Evolutionary conservation across 2,113 vertebrate species (phyloP).

Genomic region (Sapajus apella): DNA sequence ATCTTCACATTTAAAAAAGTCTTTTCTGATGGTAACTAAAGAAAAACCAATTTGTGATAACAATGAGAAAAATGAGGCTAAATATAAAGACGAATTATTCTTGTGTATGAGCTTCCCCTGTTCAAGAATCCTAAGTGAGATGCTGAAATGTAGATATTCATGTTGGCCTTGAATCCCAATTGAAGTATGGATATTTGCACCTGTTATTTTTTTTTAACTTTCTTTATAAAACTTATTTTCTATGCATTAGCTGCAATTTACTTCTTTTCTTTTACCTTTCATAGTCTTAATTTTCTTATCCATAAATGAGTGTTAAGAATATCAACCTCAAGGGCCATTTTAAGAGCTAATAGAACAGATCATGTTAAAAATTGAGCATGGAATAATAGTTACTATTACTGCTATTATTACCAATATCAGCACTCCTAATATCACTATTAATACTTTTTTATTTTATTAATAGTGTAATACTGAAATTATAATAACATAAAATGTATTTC

Average conservation of each 20-base stretch:
- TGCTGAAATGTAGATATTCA: background rate
- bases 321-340: background rate
- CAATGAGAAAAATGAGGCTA: background rate
- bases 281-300: background rate
- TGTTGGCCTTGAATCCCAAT: background rate
- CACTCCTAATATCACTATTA: background rate
- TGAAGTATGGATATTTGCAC: background rate
- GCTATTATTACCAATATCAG: background rate
- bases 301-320: background rate
- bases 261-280: background rate
- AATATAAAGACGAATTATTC: background rate
- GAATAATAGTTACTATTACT: background rate
- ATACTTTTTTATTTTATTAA: background rate
- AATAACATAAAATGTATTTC: background rate
- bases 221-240: background rate
- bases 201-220: background rate
- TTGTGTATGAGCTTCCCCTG: background rate
- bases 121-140: background rate
- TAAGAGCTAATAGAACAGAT: background rate
- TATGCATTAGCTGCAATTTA: background rate
- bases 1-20: slow-evolving; percentile 54
- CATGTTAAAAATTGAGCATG: background rate
- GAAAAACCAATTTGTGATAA: background rate
- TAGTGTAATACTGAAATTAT: background rate
- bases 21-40: background rate